Conservation (phyloP, 2,113 vertebrate genomes). For the Pseudorectes ferrugineus region DNA sequence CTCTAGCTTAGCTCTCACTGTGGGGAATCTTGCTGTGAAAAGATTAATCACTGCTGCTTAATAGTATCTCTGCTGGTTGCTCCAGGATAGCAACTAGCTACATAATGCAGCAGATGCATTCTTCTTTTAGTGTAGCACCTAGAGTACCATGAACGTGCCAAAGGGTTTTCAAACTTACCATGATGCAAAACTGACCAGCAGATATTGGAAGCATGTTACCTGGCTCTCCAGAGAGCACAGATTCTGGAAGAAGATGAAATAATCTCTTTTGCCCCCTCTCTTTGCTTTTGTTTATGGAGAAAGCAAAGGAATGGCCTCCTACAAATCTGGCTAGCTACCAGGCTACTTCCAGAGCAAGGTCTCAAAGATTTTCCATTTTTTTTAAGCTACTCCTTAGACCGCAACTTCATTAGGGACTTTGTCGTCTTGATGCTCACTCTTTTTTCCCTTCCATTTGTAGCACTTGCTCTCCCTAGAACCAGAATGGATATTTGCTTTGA, state of each 20-base stretch:
- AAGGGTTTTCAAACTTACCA: background rate
- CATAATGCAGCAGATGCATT: constrained; percentile 27
- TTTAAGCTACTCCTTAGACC: background rate
- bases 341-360: background rate
- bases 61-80: constrained; percentile 56
- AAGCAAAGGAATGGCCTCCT: background rate
- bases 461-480: background rate
- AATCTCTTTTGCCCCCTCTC: background rate
- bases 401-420: background rate
- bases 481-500: background rate
- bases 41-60: constrained; percentile 57
- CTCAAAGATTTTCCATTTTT: background rate
- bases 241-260: background rate
- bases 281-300: background rate
- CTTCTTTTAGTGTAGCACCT: background rate
- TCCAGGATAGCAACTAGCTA: constrained; percentile 17
- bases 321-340: background rate
- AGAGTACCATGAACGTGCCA: background rate
- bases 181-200: background rate
- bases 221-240: background rate
- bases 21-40: constrained; percentile 51
- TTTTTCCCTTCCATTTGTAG: background rate
- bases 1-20: constrained; percentile 45
- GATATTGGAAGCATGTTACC: background rate
- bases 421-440: background rate